Percentiles rank a stretch among this genome's conserved stretches.
Conservation (phyloP, 2,113 vertebrate genomes). For the Andinoacara biseriatus region DNA sequence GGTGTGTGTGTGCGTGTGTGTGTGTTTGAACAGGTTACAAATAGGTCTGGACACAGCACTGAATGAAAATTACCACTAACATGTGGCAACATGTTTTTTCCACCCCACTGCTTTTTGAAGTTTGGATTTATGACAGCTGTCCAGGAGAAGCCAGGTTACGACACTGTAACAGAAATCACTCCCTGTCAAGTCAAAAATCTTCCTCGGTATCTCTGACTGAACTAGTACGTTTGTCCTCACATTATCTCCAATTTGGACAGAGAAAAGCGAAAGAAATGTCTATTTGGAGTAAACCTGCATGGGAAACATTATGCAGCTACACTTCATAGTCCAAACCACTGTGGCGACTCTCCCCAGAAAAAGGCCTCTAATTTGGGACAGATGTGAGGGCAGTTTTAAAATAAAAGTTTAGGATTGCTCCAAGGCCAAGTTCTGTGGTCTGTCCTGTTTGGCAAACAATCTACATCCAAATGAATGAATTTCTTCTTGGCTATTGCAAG, state of each 20-base stretch:
- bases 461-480: constrained; percentile 52
- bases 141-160: constrained; percentile 21
- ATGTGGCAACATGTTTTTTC: constrained; percentile 51
- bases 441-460: constrained; percentile 66
- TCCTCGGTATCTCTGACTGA: background rate
- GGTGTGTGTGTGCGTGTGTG: background rate
- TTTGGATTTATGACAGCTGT: constrained; percentile 44
- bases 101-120: constrained; percentile 37
- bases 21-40: constrained; percentile 45
- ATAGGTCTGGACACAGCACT: constrained; percentile 37
- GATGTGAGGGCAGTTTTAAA: constrained; percentile 76
- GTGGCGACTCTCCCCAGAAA: constrained; percentile 69
- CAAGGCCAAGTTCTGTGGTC: constrained; percentile 69
- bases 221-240: constrained; percentile 23
- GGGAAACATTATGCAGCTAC: constrained; percentile 69
- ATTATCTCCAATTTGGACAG: constrained; percentile 31
- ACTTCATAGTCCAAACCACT: constrained; percentile 69
- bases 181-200: constrained; percentile 26
- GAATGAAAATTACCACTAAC: constrained; percentile 45
- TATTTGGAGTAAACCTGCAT: constrained; percentile 73
- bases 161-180: constrained; percentile 42
- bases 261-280: constrained; percentile 43
- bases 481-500: constrained; percentile 34
- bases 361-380: constrained; percentile 78
- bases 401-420: constrained; percentile 70